Conservation (phyloP, 1,140 invertebrate species). For the Sinonovacula constricta region DNA sequence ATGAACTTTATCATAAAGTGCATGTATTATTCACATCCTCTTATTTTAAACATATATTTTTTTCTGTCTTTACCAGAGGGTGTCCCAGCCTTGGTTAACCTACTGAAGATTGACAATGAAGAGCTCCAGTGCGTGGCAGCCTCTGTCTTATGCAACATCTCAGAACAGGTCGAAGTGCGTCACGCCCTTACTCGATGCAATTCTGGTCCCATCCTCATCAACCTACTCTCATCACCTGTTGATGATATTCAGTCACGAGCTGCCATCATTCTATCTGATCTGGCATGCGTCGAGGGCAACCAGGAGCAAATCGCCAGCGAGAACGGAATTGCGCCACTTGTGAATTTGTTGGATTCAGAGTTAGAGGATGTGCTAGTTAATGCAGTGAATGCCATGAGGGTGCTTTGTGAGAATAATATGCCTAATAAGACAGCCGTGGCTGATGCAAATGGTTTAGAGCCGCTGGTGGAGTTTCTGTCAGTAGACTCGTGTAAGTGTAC, state of each 20-base stretch:
- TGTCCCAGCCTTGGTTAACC: conserved; percentile 69
- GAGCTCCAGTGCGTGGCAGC: conserved; percentile 74
- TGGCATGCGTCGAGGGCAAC: conserved; percentile 74
- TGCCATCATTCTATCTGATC: conserved; percentile 76
- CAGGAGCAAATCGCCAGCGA: conserved; percentile 69
- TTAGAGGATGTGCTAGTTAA: conserved; percentile 78
- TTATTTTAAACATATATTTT: too few relatives aligned
- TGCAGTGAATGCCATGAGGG: conserved; percentile 76
- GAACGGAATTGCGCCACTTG: conserved; percentile 72
- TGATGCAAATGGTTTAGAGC: conserved; percentile 69
- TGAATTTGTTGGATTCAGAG: conserved; percentile 74
- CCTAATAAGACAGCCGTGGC: conserved; percentile 74
- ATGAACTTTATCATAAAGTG: too few relatives aligned
- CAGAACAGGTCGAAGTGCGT: conserved; percentile 70
- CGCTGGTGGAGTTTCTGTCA: conserved; percentile 76
- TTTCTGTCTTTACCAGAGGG: conserved; percentile 67
- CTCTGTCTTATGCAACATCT: conserved; percentile 78
- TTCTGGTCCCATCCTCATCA: conserved; percentile 71
- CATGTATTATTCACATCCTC: too few relatives aligned
- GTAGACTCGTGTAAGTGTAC: conserved; percentile 70
- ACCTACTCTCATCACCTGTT: conserved; percentile 69
- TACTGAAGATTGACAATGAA: conserved; percentile 70
- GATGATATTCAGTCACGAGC: conserved; percentile 77
- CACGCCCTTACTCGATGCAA: conserved; percentile 65
- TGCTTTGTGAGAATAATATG: conserved; percentile 72